A percentile compares a stretch with the other conserved stretches of the same genome.
Conservation (phyloP, 2,888 invertebrate species). For the Coecobrya sp. region DNA sequence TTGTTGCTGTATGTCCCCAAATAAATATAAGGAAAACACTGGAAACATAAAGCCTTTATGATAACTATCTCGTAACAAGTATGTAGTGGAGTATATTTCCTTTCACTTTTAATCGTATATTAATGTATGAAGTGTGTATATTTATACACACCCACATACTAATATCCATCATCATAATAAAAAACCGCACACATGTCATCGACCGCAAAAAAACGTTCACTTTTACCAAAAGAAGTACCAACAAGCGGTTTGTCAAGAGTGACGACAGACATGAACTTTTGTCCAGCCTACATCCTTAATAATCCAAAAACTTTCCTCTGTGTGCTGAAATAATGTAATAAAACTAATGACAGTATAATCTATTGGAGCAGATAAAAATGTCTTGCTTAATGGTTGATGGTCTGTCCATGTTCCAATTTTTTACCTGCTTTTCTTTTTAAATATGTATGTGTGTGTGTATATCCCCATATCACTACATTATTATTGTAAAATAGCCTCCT, state of each 20-base stretch:
- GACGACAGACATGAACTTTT: conserved; percentile 38
- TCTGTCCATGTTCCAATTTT: conserved; percentile 16
- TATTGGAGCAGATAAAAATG: conserved; percentile 32
- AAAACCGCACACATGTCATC: conserved; percentile 41
- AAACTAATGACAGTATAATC: conserved; percentile 65
- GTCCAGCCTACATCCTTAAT: conserved; percentile 41
- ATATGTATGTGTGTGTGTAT: neutral
- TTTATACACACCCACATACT: neutral
- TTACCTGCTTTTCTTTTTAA: neutral
- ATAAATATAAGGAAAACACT: neutral
- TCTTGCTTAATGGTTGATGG: neutral
- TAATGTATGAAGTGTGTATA: neutral
- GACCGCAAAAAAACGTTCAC: conserved; percentile 57
- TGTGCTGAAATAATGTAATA: conserved; percentile 33
- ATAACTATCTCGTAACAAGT: neutral
- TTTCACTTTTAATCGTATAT: neutral
- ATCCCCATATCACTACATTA: neutral
- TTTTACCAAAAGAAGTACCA: conserved; percentile 41
- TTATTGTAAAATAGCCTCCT: neutral
- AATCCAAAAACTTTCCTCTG: conserved; percentile 36
- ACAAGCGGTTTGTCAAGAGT: conserved; percentile 49
- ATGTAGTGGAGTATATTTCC: neutral
- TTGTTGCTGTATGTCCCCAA: neutral
- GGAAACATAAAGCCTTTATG: neutral
- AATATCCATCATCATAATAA: neutral